Percentiles rank a stretch among this genome's conserved stretches.
These are phyloP conservation scores for Apostichopus parvimensis DNA, from an alignment of 35 echinoderm and acorn worm genomes.

Conservation along the genomic window DNA sequence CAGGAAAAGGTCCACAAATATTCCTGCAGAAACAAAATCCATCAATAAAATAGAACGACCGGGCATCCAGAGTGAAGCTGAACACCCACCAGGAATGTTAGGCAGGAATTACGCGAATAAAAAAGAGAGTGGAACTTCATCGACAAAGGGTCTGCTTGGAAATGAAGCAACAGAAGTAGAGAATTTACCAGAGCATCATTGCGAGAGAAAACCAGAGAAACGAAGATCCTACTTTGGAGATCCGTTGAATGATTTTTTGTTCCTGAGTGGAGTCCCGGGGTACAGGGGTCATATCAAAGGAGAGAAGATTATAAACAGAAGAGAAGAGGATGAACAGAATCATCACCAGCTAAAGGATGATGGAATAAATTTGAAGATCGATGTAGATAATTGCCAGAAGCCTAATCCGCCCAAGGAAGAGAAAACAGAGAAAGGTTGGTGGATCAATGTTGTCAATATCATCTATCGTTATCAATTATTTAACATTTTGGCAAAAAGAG, in stretches of 20 bases:
- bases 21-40: neutral
- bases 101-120: too few relatives aligned
- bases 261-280: constrained; percentile 6
- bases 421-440: neutral
- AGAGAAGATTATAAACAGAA: neutral
- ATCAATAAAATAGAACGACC: neutral
- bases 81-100: neutral
- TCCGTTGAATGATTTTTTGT: constrained; percentile 18
- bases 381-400: neutral
- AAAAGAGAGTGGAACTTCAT: too few relatives aligned
- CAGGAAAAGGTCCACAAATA: neutral
- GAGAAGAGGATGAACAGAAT: neutral
- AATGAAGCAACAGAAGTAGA: neutral
- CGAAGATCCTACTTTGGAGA: constrained; percentile 8
- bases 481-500: too few relatives aligned
- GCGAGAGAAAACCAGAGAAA: constrained; percentile 1
- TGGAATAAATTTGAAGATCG: neutral
- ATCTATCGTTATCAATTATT: too few relatives aligned
- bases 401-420: neutral
- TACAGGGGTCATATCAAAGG: neutral
- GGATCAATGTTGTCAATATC: too few relatives aligned
- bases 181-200: neutral
- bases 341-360: neutral
- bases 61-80: neutral
- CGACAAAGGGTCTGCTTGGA: too few relatives aligned